phyloP scores from a whole-genome alignment of 1,140 invertebrate genomes.

The Acromyrmex echinatior region DNA sequence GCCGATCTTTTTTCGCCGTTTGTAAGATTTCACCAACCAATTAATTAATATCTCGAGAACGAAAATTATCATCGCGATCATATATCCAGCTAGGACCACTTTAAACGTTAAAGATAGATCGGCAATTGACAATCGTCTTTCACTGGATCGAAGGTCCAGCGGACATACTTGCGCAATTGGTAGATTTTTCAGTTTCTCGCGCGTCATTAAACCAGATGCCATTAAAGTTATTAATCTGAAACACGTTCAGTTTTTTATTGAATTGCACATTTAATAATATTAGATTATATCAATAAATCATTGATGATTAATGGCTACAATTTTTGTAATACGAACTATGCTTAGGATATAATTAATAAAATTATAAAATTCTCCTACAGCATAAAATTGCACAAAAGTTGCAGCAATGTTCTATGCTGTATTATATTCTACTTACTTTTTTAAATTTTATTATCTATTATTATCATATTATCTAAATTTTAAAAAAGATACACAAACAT shows the following conservation, averaged over 20 bases:
- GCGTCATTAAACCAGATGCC: conserved; percentile 91
- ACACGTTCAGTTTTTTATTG: conserved; percentile 59
- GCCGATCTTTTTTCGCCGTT: background rate
- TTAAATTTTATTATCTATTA: too few species aligned
- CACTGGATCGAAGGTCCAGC: conserved; percentile 92
- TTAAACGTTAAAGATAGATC: conserved; percentile 91
- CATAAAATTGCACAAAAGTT: too few species aligned
- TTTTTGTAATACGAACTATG: too few species aligned
- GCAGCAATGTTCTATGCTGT: too few species aligned
- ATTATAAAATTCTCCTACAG: too few species aligned
- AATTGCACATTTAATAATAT: background rate
- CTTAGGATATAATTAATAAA: too few species aligned
- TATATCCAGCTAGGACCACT: conserved; percentile 89
- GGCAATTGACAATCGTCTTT: conserved; percentile 90
- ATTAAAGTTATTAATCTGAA: conserved; percentile 89
- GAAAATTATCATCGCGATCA: conserved; percentile 89
- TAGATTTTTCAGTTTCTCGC: conserved; percentile 88
- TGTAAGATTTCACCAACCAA: background rate
- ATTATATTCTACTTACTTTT: too few species aligned
- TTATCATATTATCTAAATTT: too few species aligned
- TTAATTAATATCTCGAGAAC: conserved; percentile 87
- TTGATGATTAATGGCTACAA: too few species aligned
- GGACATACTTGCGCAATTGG: conserved; percentile 93
- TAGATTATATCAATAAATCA: too few species aligned
- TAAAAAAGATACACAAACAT: background rate